phyloP scores from a whole-genome alignment of 2,113 vertebrate species.

The Deroptyus accipitrinus region DNA sequence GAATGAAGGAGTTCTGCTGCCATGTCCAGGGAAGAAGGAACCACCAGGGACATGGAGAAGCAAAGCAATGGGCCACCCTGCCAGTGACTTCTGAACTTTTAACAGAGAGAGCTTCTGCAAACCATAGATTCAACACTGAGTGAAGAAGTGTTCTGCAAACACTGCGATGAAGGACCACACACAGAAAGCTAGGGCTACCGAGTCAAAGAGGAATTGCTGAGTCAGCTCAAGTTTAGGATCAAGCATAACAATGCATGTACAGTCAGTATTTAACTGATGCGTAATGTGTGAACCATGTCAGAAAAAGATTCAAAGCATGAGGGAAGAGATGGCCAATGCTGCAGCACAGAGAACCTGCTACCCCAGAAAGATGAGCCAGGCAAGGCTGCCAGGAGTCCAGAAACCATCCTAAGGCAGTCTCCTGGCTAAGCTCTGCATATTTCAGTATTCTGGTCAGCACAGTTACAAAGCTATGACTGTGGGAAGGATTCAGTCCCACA shows the following conservation, averaged over 20 bases:
- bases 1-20: background rate
- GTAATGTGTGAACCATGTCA: background rate
- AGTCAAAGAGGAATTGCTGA: background rate
- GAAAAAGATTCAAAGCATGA: background rate
- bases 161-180: background rate
- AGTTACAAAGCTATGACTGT: background rate
- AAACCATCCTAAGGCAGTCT: background rate
- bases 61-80: background rate
- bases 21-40: background rate
- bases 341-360: background rate
- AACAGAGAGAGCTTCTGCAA: background rate
- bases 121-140: accelerated
- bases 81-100: background rate
- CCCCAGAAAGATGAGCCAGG: background rate
- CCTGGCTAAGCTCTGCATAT: background rate
- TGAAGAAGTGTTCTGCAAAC: background rate
- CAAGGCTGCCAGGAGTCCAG: background rate
- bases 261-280: background rate
- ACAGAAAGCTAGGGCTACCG: background rate
- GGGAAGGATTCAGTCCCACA: background rate
- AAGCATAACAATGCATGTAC: background rate
- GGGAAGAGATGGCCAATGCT: background rate
- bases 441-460: background rate
- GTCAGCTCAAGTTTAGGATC: background rate
- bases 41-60: background rate